Conservation (phyloP, 1,140 invertebrate genomes). For the Lasioglossum baleicum region DNA sequence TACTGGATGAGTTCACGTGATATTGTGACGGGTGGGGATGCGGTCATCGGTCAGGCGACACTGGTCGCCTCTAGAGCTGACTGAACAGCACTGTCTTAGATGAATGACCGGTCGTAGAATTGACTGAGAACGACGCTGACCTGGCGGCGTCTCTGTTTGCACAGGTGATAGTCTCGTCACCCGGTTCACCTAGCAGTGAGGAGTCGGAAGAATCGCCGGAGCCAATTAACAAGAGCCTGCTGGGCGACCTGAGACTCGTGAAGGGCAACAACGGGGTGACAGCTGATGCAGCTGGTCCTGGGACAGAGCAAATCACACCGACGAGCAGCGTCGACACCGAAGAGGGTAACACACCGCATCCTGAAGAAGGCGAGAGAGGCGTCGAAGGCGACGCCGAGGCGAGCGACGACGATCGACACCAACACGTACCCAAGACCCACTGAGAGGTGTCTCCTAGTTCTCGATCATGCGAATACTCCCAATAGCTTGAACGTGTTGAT, state of each 20-base stretch:
- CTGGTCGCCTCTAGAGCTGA: not conserved
- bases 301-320: constrained; percentile 81
- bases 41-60: too few relatives aligned
- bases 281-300: constrained; percentile 66
- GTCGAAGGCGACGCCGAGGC: constrained; percentile 83
- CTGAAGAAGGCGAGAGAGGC: constrained; percentile 81
- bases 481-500: not conserved
- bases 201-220: constrained; percentile 85
- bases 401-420: constrained; percentile 79
- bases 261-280: constrained; percentile 68
- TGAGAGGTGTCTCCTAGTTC: constrained; percentile 10
- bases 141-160: constrained; percentile 47
- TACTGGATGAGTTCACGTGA: too few relatives aligned
- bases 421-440: constrained; percentile 47
- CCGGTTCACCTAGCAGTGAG: constrained; percentile 86
- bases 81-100: not conserved
- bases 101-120: not conserved
- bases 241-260: constrained; percentile 45
- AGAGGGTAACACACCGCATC: constrained; percentile 79
- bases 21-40: too few relatives aligned
- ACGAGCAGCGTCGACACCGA: constrained; percentile 83
- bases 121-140: constrained; percentile 47
- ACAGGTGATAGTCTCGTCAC: constrained; percentile 87
- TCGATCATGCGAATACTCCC: not conserved
- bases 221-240: constrained; percentile 82